Percentiles rank a stretch among this genome's conserved stretches.
phyloP scores from a whole-genome alignment of 2,797 vertebrate species.

The Characodon lateralis region DNA sequence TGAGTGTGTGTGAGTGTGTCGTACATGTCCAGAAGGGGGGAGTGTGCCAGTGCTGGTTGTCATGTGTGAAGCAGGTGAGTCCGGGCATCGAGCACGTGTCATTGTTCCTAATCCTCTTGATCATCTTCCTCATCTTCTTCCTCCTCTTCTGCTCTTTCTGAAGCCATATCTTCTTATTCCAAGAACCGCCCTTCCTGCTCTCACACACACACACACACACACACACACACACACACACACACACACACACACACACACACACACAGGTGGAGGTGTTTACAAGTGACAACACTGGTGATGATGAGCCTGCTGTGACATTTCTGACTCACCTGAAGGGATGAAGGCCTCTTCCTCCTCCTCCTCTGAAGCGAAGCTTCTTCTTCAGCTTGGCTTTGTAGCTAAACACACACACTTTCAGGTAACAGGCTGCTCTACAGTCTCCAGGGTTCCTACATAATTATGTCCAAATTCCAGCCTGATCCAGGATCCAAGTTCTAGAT shows the following conservation, averaged over 20 bases:
- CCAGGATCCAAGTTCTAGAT: too few relatives aligned
- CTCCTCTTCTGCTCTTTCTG: slow-evolving; percentile 91
- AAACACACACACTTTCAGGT: slow-evolving; percentile 44
- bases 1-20: slow-evolving; percentile 2
- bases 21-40: slow-evolving; percentile 92
- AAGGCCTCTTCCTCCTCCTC: slow-evolving; percentile 64
- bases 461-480: too few relatives aligned
- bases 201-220: not conserved
- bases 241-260: not conserved
- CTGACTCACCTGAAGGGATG: slow-evolving; percentile 90
- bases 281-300: not conserved
- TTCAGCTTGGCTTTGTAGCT: slow-evolving; percentile 90
- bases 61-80: slow-evolving; percentile 96
- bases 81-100: slow-evolving; percentile 98
- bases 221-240: slow-evolving; percentile 3
- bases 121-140: slow-evolving; percentile 93
- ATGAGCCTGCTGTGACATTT: not conserved
- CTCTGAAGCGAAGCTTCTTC: slow-evolving; percentile 86
- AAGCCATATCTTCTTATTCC: slow-evolving; percentile 89
- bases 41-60: slow-evolving; percentile 99
- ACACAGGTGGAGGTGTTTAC: not conserved
- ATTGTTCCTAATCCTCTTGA: slow-evolving; percentile 92
- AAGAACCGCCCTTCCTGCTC: slow-evolving; percentile 86
- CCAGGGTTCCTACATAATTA: not conserved
- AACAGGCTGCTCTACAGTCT: not conserved